Evolutionary conservation across 2,888 invertebrate genomes (phyloP), one percentile per base, ranked within the genome.

Genomic region (Stenurella melanura): DNA sequence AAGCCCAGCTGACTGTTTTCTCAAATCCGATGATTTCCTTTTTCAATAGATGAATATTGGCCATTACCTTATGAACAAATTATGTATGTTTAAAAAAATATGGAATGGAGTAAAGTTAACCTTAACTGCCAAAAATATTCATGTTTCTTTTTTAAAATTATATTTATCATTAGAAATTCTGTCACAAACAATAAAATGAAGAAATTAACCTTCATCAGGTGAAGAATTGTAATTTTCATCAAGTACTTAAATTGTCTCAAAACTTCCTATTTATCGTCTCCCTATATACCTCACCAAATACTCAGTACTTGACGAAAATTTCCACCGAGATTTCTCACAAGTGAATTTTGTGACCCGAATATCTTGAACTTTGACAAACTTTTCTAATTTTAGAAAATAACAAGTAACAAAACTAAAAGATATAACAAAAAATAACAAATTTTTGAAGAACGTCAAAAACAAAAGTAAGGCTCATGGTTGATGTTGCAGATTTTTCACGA

Each of bases 371-470:
- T 54, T 72, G 68, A 68, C 69, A 68, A 70, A 69, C 67, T 54
- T 77, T 75, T 66, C 69, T 54, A 72, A 61, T 76, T 74, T 75
- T 76, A 78, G 74, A 80, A 78, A 79, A 79, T 81, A 82, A 81
- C 80, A 82, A 82, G 73, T 80, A 83, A 82, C 80, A 82, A 82
- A 82, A 82, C 76, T 79, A 81, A 78, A 81, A 78, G 78, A 76
- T 73, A 74, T 75, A 77, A 81, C 77, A 79, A 82, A 83, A 82
- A 83, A 80, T 78, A 83, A 83, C 81, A 82, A 80, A 75, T 74
- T 81, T 82, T 82, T 77, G 67, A 75, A 69, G 21, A 63, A 57
- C 63, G 68, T 73, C 50, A 34, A 18, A 69, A 61, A 76, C 70
- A 30, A 38, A 54, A 9, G 72, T 15, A 63, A 72, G 72, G 61